Base-by-base conservation (phyloP, 2,113 vertebrate genomes). In the Antigone vipio region DNA sequence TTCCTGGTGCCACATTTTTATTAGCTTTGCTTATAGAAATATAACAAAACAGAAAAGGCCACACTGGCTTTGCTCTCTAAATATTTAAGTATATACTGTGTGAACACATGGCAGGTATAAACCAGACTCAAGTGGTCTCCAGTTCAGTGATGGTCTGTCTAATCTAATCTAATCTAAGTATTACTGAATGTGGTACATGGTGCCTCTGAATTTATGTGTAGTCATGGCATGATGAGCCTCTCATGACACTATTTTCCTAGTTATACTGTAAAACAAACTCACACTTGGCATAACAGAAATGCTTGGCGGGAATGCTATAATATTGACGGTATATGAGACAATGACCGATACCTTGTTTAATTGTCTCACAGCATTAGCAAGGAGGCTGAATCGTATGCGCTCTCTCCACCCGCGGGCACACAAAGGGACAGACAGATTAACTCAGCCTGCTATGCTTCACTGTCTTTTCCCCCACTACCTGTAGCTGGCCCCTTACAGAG, bases 21-120 rank as follows among this genome's bases (percentile, higher is more conserved):
- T 91, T 95, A 58, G 69, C 45, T 91, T 91, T 85, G 59, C 66
- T 88, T 94, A 79, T 52, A 81, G 89, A 82, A 89, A 85, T 95
- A 87, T 20, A 71, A 19, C 35, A 89, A 95, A 95, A 47, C 81
- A 89, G 58, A 94, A 95, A 92, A 82, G 78, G 67, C 62, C 77
- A 76, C 50, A 59, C 87, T 88, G 49, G 14, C 21, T 94, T 95
- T 92, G 40, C 86, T 95, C 69, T 91, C 63, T 93, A 97, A 97
- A 97, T 97, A 96, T 97, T 97, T 96, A 95, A 89, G 52, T 59
- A 71, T 11, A 67, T 74, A 55, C 62, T 44, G 38, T 92, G 62
- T 67, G 84, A 75, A 95, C 67, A 89, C 63, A 95, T 66, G 67
- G 59, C 62, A 94, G 93, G 91, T 92, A 95, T 94, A 96, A 96